These are phyloP conservation scores for Riparia riparia DNA, from an alignment of 2,113 vertebrate genomes.

Conservation along the genomic window DNA sequence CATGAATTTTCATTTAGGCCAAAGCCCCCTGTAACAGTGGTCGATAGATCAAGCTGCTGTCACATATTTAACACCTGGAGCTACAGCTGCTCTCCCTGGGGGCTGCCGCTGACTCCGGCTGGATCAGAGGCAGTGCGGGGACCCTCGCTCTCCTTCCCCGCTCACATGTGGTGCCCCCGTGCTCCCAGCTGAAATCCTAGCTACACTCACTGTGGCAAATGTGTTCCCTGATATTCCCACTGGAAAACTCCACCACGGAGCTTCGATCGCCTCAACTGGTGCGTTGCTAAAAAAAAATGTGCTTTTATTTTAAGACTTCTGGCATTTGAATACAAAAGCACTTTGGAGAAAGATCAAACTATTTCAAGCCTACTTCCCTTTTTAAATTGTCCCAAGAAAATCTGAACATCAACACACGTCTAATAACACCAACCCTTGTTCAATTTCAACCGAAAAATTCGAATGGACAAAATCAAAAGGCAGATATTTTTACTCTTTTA, in stretches of 20 bases:
- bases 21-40: slow-evolving; percentile 88
- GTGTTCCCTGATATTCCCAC: background rate
- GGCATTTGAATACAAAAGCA: background rate
- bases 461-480: background rate
- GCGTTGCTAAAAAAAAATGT: background rate
- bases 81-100: slow-evolving; percentile 77
- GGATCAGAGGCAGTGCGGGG: slow-evolving; percentile 68
- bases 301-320: slow-evolving; percentile 11
- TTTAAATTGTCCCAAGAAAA: background rate
- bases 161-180: background rate
- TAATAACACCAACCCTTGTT: background rate
- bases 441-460: background rate
- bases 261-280: background rate
- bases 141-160: background rate
- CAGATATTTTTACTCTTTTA: background rate
- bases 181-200: slow-evolving; percentile 41
- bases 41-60: slow-evolving; percentile 98
- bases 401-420: background rate
- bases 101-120: slow-evolving; percentile 65
- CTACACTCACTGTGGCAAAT: background rate
- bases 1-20: slow-evolving; percentile 97
- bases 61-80: slow-evolving; percentile 93
- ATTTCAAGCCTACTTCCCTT: background rate
- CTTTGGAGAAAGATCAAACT: background rate
- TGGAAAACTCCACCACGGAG: background rate